These are phyloP conservation scores for Latrodectus elegans DNA, from an alignment of 2,888 invertebrate species.

Conservation along the genomic window DNA sequence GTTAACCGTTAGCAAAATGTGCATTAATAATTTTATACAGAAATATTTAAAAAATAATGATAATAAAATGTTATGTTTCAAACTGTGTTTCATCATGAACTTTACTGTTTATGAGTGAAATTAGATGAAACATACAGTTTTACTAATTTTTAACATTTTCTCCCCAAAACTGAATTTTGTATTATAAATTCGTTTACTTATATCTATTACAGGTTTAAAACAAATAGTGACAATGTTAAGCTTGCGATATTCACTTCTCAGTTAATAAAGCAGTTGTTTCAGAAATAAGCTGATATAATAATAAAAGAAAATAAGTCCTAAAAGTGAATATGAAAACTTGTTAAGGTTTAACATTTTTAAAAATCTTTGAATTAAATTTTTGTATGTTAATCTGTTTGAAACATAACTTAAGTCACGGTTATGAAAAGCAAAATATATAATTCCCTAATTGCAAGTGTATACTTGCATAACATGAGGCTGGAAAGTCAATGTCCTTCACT, in stretches of 20 bases:
- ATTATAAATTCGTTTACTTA: background rate
- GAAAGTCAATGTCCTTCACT: conserved; percentile 74
- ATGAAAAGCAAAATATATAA: background rate
- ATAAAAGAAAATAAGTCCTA: too few relatives aligned
- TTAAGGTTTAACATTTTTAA: too few relatives aligned
- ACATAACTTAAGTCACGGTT: conserved; percentile 36
- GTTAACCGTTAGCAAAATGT: background rate
- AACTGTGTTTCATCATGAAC: conserved; percentile 40
- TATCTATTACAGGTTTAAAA: too few relatives aligned
- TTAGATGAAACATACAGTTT: background rate
- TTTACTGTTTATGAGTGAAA: background rate
- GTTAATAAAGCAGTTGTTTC: too few relatives aligned
- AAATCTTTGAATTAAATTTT: background rate
- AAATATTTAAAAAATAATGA: background rate
- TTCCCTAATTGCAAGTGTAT: conserved; percentile 33
- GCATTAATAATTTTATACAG: background rate
- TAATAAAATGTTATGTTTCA: conserved; percentile 54
- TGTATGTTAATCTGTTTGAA: conserved; percentile 55
- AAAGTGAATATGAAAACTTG: too few relatives aligned
- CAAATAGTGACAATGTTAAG: too few relatives aligned
- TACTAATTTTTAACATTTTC: background rate
- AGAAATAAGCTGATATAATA: too few relatives aligned
- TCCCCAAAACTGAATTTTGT: background rate
- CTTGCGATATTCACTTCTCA: too few relatives aligned
- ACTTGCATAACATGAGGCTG: conserved; percentile 76